phyloP scores from a whole-genome alignment of 2,888 invertebrate genomes.

The Tenthredo amoena region DNA sequence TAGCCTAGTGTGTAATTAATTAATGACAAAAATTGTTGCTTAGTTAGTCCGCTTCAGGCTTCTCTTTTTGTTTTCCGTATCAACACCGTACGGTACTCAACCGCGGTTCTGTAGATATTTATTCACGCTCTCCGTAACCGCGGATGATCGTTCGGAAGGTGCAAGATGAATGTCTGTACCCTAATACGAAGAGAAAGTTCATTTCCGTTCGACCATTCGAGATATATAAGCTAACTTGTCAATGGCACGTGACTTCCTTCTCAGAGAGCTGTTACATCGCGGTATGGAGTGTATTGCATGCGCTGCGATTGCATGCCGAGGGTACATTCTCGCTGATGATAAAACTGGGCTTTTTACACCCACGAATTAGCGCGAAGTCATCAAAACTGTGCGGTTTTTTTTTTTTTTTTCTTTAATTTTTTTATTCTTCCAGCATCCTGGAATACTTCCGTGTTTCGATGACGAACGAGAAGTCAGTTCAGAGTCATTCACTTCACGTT shows the following conservation, averaged over 20 bases:
- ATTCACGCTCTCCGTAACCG: not conserved
- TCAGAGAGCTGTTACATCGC: not conserved
- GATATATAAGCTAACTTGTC: constrained; percentile 34
- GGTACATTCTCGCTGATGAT: not conserved
- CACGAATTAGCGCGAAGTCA: not conserved
- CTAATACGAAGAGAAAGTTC: constrained; percentile 42
- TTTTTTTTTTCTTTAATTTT: too few relatives aligned
- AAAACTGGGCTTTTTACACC: not conserved
- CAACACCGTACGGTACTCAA: not conserved
- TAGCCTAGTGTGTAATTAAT: not conserved
- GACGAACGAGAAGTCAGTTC: not conserved
- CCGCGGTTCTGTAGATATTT: not conserved
- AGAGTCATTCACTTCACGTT: not conserved
- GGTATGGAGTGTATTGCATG: not conserved
- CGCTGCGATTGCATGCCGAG: not conserved
- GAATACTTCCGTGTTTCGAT: not conserved
- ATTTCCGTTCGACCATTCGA: constrained; percentile 32
- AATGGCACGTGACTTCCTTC: constrained; percentile 26
- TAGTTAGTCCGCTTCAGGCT: not conserved
- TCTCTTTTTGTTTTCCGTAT: not conserved
- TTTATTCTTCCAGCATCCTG: not conserved
- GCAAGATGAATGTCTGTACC: constrained; percentile 22
- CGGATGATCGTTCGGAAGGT: constrained; percentile 29
- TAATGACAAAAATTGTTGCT: not conserved
- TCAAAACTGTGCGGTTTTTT: not conserved